Base-by-base conservation (phyloP, 2,888 invertebrate species). In the Dorcus hopei region DNA sequence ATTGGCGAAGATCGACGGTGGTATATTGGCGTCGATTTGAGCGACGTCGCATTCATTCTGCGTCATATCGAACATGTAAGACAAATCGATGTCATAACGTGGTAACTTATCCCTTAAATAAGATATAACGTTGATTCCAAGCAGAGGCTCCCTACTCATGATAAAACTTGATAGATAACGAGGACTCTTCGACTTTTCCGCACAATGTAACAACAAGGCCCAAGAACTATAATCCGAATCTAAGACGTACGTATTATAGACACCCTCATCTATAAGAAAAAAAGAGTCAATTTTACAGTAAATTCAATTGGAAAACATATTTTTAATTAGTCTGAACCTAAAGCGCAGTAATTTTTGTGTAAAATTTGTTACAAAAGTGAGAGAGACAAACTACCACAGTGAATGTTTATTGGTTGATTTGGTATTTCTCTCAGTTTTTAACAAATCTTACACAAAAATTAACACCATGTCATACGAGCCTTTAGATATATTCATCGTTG, bases 181-280 rank as follows among this genome's bases (percentile, higher is more conserved):
- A 0, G 90, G 85, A 45, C 87, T 89, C 66, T 87, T 87, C 49
- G 84, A 83, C 76, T 93, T 91, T 72, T 93, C 93, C 0, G 93
- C 93, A 69, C 94, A 93, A 72, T 94, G 93, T 72, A 94, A 84
- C 33, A 93, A 80, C 45, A 94, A 78, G 0, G 90, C 87, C 93
- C 93, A 94, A 1, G 89, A 88, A 57, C 84, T 85, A 75, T 93
- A 91, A 74, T 93, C 93, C 0, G 92, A 90, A 72, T 93, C 93
- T 67, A 93, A 75, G 0, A 93, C 88, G 73, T 91, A 93, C 0
- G 93, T 93, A 72, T 93, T 93, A 80, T 94, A 94, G 63, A 93
- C 84, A 9, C 92, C 93, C 77, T 93, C 92, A 77, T 92, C 92
- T 93, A 75, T 40, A 80, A 79, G 61, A 54, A 67, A 61, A 59